These are phyloP conservation scores for Tineola bisselliella DNA, from an alignment of 2,888 invertebrate species.

Conservation along the genomic window DNA sequence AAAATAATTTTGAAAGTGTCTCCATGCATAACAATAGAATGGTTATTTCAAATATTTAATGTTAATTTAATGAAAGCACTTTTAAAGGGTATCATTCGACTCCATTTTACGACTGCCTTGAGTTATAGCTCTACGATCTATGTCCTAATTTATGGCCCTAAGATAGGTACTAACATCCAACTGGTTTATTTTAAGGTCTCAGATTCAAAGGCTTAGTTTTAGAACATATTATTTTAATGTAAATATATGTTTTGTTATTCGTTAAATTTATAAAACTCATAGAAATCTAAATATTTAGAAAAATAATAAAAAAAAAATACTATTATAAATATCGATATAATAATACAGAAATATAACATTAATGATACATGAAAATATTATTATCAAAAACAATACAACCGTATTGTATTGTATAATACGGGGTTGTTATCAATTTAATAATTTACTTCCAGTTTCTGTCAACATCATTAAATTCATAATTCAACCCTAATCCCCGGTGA, in stretches of 20 bases:
- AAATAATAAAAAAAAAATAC: no score
- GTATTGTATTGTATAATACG: no score
- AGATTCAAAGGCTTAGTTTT: neutral
- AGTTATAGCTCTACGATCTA: neutral
- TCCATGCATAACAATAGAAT: neutral
- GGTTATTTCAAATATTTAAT: neutral
- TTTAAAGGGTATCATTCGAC: neutral
- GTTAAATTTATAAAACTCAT: no score
- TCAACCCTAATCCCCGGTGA: neutral
- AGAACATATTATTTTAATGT: no score
- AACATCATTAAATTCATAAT: slow-evolving; percentile 5
- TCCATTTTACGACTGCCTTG: neutral
- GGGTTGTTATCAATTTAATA: neutral
- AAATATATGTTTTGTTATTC: no score
- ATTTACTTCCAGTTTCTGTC: neutral
- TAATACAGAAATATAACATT: no score
- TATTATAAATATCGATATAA: no score
- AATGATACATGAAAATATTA: no score
- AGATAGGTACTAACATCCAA: neutral
- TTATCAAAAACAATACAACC: no score
- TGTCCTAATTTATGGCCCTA: neutral
- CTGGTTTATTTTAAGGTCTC: neutral
- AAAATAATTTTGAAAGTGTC: no score
- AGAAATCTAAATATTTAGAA: no score
- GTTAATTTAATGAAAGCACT: neutral